Base-by-base conservation (phyloP, 64 coral and sea anemone species). In the Pocillopora verrucosa region DNA sequence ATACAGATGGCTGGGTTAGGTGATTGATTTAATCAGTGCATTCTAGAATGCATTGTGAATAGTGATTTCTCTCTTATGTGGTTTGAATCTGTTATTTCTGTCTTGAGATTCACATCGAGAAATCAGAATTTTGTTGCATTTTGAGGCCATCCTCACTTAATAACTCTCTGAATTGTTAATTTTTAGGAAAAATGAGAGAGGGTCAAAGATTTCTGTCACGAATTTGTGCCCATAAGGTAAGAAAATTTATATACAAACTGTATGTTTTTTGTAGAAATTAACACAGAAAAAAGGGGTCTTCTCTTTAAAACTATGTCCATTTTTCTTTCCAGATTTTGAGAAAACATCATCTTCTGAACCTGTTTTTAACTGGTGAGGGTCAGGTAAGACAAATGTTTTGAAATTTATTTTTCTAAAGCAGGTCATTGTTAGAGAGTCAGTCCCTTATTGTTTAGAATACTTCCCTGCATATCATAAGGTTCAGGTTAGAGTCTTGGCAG, bases 121-220 rank as follows among this genome's bases (percentile, higher is more conserved):
- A 45, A 45, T 45, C 2, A 45, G 41, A 45, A 45, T 45, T 45
- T 45, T 45, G 41, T 45, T 45, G 41, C 3, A 10, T n/a, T 59
- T 86, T 76, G 45, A 34, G 30, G 59, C 11, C 58, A 57, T 51
- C 41, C 41, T 51, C 41, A 51, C 22, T 88, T 36, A n/a, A 9
- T 10, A n/a, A 84, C 24, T 68, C 4, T 37, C 10, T 73, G 65
- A 86, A 63, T 37, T n/a, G 13, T 73, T 83, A 34, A 36, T 76
- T 94, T 75, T 36, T 34, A 96, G 95, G 95, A 58, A 96, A 96
- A 82, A 88, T 86, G 87, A 96, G 92, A 85, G 95, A 96, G 70
- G 89, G 93, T 30, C 95, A 96, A 88, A 96, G 95, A 76, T 96
- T 96, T 90, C 82, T 96, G 2, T 93, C 91, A 74, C 90, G 95